phyloP scores from a whole-genome alignment of 2,888 invertebrate species.

The Acrobeloides nanus region DNA sequence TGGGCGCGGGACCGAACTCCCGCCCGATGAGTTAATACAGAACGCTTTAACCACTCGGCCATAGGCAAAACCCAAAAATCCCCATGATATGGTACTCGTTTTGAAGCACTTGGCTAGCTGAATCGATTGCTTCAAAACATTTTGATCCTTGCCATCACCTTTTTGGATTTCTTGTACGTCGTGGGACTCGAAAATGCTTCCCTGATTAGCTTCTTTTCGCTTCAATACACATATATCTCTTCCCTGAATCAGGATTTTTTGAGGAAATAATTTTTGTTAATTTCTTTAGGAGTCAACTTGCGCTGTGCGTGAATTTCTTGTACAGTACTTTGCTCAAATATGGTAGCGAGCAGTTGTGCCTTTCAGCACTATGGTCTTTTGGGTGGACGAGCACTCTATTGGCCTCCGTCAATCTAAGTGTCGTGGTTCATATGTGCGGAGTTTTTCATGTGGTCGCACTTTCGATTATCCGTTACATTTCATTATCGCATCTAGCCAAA shows the following conservation, averaged over 20 bases:
- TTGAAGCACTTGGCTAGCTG: too few relatives aligned
- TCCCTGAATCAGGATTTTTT: neutral
- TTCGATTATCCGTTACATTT: constrained; percentile 43
- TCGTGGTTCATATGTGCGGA: constrained; percentile 47
- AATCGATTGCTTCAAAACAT: too few relatives aligned
- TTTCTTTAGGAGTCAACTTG: constrained; percentile 38
- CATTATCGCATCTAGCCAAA: constrained; percentile 30
- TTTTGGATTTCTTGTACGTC: too few relatives aligned
- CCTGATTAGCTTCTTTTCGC: too few relatives aligned
- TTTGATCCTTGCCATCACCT: too few relatives aligned
- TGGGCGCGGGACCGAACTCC: too few relatives aligned
- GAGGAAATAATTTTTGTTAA: neutral
- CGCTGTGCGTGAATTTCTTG: constrained; percentile 45
- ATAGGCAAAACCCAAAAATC: too few relatives aligned
- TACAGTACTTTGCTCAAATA: constrained; percentile 47
- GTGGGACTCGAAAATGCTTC: too few relatives aligned
- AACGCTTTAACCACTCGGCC: too few relatives aligned
- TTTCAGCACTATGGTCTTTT: constrained; percentile 23
- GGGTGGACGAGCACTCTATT: constrained; percentile 18
- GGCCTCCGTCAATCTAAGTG: constrained; percentile 40
- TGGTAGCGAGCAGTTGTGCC: constrained; percentile 40
- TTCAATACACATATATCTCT: too few relatives aligned
- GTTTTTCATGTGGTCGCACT: constrained; percentile 48
- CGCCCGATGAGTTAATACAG: too few relatives aligned
- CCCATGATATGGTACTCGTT: too few relatives aligned